Percentiles rank a stretch among this genome's conserved stretches.
These are phyloP conservation scores for Aplysina aerophoba DNA, from an alignment of 37 sponge, comb jelly and placozoan genomes.

Conservation along the genomic window DNA sequence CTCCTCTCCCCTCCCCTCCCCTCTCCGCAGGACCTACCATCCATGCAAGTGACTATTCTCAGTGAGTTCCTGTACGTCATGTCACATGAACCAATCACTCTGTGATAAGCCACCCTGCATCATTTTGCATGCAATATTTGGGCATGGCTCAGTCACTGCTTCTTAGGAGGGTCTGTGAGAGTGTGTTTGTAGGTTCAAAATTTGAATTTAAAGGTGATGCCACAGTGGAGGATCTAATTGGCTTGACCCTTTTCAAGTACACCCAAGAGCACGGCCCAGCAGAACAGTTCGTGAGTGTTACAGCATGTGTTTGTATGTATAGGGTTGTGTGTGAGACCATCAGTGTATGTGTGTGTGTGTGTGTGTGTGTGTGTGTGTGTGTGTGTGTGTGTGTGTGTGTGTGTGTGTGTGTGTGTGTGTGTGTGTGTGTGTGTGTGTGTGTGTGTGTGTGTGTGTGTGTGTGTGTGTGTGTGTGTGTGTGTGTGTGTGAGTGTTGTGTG, in stretches of 20 bases:
- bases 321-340: not conserved
- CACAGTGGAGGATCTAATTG: conserved; percentile 73
- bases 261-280: conserved; percentile 54
- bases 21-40: no score
- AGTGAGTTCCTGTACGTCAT: no score
- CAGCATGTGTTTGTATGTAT: not conserved
- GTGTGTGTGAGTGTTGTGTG: not conserved
- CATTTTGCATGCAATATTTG: no score
- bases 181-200: not conserved
- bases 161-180: no score
- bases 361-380: no score
- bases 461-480: not conserved
- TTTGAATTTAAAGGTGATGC: conserved; percentile 56
- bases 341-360: no score
- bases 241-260: conserved; percentile 84
- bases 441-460: not conserved
- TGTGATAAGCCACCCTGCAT: not conserved
- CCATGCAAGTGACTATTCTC: no score
- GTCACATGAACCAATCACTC: no score
- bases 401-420: not conserved
- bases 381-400: not conserved
- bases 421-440: not conserved
- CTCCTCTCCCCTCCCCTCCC: no score
- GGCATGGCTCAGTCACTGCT: no score
- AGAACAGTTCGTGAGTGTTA: conserved; percentile 49